Conservation (phyloP, 1,140 invertebrate species). For the Bilobella aurantiaca region DNA sequence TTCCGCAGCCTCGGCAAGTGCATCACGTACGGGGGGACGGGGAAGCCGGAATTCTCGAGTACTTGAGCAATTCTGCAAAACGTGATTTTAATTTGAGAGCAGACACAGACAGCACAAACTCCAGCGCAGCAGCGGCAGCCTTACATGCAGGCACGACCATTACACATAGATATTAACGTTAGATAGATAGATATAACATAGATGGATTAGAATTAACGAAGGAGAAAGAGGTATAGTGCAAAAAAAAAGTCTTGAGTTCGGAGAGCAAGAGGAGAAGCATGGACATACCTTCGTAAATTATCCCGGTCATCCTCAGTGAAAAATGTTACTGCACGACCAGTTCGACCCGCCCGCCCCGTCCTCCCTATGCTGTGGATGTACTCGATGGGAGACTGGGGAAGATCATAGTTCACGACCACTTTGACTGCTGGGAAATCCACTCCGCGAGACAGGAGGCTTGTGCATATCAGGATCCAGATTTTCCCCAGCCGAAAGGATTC, state of each 20-base stretch:
- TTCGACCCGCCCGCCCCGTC: slow-evolving; percentile 82
- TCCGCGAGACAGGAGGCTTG: slow-evolving; percentile 90
- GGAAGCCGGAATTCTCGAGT: slow-evolving; percentile 75
- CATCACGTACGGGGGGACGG: slow-evolving; percentile 81
- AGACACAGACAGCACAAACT: slow-evolving; percentile 33
- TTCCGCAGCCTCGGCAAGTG: slow-evolving; percentile 61
- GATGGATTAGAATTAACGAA: no score
- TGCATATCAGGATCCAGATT: slow-evolving; percentile 94
- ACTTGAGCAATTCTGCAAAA: slow-evolving; percentile 81
- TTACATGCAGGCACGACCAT: neutral
- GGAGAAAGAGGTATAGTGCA: no score
- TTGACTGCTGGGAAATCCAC: slow-evolving; percentile 97
- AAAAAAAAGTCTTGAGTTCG: no score
- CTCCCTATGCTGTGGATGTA: slow-evolving; percentile 90
- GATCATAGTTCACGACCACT: slow-evolving; percentile 95
- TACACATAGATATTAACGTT: no score
- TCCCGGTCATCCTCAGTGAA: slow-evolving; percentile 78
- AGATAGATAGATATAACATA: no score
- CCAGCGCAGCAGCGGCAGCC: neutral
- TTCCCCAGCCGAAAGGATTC: slow-evolving; percentile 77
- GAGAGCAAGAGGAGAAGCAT: no score
- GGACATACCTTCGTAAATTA: slow-evolving; percentile 64
- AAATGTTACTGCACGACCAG: slow-evolving; percentile 82
- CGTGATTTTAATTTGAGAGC: no score
- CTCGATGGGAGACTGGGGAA: slow-evolving; percentile 78